Percentiles rank a stretch among this genome's conserved stretches.
Conservation (phyloP, 2,113 vertebrate genomes). For the Egretta garzetta region DNA sequence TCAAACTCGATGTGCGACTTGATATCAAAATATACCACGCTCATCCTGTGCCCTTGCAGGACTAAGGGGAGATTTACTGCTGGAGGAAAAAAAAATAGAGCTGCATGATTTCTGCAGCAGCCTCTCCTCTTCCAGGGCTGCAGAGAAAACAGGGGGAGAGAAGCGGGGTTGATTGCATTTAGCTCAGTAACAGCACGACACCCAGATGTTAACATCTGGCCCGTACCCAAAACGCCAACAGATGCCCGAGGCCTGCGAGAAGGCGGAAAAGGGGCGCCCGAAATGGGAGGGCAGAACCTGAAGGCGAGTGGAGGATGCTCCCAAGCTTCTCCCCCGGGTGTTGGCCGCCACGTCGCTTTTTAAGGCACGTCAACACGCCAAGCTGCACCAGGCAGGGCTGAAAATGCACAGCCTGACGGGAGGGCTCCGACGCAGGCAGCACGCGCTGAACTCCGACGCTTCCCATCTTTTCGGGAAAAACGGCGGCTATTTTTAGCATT, state of each 20-base stretch:
- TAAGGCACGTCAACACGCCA: background rate
- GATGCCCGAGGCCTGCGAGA: rapidly evolving
- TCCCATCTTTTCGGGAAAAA: background rate
- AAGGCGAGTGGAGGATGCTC: background rate
- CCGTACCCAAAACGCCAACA: rapidly evolving
- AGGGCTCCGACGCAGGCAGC: background rate
- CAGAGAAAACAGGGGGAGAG: rapidly evolving
- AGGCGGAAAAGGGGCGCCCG: rapidly evolving
- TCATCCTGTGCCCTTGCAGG: rapidly evolving
- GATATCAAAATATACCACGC: rapidly evolving
- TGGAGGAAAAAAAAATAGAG: background rate
- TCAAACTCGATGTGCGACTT: rapidly evolving
- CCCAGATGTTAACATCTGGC: background rate
- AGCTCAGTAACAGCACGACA: rapidly evolving
- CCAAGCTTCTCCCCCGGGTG: background rate
- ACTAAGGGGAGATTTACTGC: background rate
- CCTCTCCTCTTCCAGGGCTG: background rate
- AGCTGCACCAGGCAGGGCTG: background rate
- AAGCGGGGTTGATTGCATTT: background rate
- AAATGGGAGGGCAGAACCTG: background rate
- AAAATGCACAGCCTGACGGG: background rate
- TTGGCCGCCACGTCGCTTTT: rapidly evolving
- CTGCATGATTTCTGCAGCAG: background rate
- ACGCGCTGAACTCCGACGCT: background rate
- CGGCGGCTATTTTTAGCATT: background rate